Evolutionary conservation across 2,797 vertebrate species (phyloP), one percentile per base, ranked within the genome.

Genomic region (Staurois parvus): DNA sequence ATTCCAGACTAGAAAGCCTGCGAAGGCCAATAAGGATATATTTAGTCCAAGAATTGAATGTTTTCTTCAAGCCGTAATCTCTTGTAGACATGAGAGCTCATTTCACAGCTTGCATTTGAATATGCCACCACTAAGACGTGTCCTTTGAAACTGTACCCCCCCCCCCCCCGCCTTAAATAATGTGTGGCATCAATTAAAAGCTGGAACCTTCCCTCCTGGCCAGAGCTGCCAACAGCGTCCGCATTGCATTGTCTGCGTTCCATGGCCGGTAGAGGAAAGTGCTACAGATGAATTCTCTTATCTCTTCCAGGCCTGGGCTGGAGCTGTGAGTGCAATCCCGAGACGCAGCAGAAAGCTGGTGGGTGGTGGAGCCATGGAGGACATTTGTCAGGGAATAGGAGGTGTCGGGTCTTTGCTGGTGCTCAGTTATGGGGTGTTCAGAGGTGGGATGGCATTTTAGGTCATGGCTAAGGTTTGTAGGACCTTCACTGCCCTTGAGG

Each of bases 101-200:
- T 19, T 78, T 83, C 74, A 83, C 85, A 83, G 80, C 19, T 79
- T 83, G 73, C 9, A 45, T 79, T 83, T 67, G 68, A 83, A 73
- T 28, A 40, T 74, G 80, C 73, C 75, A 72, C 69, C 68, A 67
- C 45, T 83, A 80, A 87, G 40, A 75, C 42, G 19, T 79, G 75
- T 87, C 74, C 80, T 79, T 83, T 79, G 74, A 83, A 83, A 74
- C 80, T 10, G 56, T 13, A 67, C 11, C 24, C 40, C 11, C 42
- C 1, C 8, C n/a, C 26, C 24, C 37, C 66, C 40, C 12, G 52
- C 66, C 32, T 68, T 4, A 82, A 66, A 78, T 78, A 86, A 73
- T 3, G 48, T 56, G 45, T 24, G 34, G 56, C 45, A 30, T 83
- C 68, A 79, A 83, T 87, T 79, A 83, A 79, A 72, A 28, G 11